Percentiles rank a stretch among this genome's conserved stretches.
These are phyloP conservation scores for Drosophila melanosoma DNA, from an alignment of 2,888 invertebrate species.

Conservation along the genomic window DNA sequence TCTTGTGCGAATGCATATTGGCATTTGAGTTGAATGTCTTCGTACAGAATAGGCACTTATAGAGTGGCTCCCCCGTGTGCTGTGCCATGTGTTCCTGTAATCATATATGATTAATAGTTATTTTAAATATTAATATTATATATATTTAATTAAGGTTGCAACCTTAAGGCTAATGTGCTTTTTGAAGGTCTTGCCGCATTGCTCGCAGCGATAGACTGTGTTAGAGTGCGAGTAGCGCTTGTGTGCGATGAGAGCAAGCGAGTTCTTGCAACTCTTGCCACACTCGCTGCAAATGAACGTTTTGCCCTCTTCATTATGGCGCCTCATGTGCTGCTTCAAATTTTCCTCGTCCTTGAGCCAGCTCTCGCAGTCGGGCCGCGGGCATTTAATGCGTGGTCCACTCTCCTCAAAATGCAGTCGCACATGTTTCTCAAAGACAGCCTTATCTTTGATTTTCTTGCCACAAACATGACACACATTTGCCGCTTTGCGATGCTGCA, in stretches of 20 bases:
- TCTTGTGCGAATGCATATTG: slow-evolving; percentile 84
- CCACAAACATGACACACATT: slow-evolving; percentile 84
- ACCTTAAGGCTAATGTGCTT: slow-evolving; percentile 82
- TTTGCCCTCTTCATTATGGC: slow-evolving; percentile 81
- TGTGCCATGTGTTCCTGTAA: slow-evolving; percentile 84
- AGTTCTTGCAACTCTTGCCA: slow-evolving; percentile 82
- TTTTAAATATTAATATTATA: background rate
- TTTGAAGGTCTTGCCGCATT: slow-evolving; percentile 84
- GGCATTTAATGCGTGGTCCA: slow-evolving; percentile 84
- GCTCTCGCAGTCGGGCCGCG: slow-evolving; percentile 83
- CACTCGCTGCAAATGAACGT: slow-evolving; percentile 80
- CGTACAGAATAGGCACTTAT: slow-evolving; percentile 83
- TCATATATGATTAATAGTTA: background rate
- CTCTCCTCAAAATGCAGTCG: slow-evolving; percentile 83
- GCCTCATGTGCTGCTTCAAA: slow-evolving; percentile 82
- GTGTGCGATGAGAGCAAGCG: slow-evolving; percentile 83
- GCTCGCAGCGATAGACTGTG: slow-evolving; percentile 78
- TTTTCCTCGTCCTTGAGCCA: slow-evolving; percentile 84
- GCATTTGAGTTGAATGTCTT: slow-evolving; percentile 84
- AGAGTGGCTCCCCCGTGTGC: slow-evolving; percentile 83
- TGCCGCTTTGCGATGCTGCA: slow-evolving; percentile 81
- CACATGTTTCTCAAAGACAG: slow-evolving; percentile 84
- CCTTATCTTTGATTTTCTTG: slow-evolving; percentile 83
- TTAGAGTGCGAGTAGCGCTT: slow-evolving; percentile 83
- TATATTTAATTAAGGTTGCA: slow-evolving; percentile 27